Evolutionary conservation across 2,888 invertebrate genomes (phyloP).

Genomic region (Papilio gigon): DNA sequence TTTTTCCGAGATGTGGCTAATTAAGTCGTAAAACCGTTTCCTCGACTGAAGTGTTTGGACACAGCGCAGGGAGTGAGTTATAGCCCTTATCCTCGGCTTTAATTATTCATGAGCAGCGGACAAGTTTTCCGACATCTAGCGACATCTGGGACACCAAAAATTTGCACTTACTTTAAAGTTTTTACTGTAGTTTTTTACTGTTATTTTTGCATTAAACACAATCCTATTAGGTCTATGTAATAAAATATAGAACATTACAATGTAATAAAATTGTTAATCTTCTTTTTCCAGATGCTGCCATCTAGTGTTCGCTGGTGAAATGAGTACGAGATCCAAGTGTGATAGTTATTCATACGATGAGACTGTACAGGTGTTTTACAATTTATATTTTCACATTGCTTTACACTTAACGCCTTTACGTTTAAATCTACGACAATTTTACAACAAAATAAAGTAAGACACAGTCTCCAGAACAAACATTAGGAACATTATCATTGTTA

Average conservation of each 20-base stretch:
- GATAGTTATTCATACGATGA: slow-evolving; percentile 77
- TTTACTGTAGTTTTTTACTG: slow-evolving; percentile 15
- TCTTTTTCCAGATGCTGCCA: slow-evolving; percentile 64
- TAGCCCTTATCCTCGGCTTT: slow-evolving; percentile 67
- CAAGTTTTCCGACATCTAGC: slow-evolving; percentile 67
- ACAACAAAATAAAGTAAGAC: not conserved
- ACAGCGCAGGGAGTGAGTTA: slow-evolving; percentile 62
- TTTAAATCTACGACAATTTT: no score
- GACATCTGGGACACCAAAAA: slow-evolving; percentile 71
- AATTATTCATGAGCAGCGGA: slow-evolving; percentile 76
- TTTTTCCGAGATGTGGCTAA: slow-evolving; percentile 67
- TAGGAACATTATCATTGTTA: no score
- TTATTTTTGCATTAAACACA: not conserved
- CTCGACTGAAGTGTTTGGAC: slow-evolving; percentile 61
- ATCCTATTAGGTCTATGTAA: no score
- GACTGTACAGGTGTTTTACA: slow-evolving; percentile 68
- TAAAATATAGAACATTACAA: no score
- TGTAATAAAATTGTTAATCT: not conserved
- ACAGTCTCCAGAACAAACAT: not conserved
- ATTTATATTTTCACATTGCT: no score
- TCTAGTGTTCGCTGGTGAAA: slow-evolving; percentile 69
- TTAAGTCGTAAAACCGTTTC: slow-evolving; percentile 73
- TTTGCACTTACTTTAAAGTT: slow-evolving; percentile 65
- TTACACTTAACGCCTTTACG: no score
- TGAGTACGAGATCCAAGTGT: slow-evolving; percentile 68